A percentile compares a stretch with the other conserved stretches of the same genome.
Evolutionary conservation across 2,113 vertebrate species (phyloP).

Genomic region (Aegotheles bennettii): DNA sequence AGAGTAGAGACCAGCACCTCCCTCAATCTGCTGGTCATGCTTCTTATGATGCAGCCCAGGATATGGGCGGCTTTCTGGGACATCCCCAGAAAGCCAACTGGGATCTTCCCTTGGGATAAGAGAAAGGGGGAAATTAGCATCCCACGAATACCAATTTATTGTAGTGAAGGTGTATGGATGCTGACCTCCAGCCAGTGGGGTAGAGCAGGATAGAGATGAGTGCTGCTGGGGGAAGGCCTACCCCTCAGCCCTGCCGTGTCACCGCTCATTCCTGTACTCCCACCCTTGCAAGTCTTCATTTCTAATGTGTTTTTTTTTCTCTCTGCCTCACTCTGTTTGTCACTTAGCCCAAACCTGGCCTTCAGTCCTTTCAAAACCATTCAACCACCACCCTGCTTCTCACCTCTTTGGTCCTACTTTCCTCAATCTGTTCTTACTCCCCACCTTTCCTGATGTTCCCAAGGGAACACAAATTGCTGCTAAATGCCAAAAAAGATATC

Average conservation of each 20-base stretch:
- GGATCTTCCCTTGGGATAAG: background rate
- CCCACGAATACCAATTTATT: background rate
- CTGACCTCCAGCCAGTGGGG: background rate
- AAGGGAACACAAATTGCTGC: background rate
- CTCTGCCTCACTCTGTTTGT: background rate
- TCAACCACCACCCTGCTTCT: background rate
- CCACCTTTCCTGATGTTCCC: background rate
- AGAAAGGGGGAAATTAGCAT: background rate
- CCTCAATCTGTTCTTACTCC: background rate
- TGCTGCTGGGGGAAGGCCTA: background rate
- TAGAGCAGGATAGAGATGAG: background rate
- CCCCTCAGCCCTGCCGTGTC: background rate
- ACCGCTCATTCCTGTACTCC: background rate
- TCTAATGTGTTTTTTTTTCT: fast-evolving
- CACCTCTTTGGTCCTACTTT: background rate
- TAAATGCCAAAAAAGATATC: background rate
- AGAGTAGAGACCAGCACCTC: too few relatives aligned
- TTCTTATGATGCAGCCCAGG: too few relatives aligned
- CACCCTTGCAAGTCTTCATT: background rate
- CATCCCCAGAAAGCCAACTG: too few relatives aligned
- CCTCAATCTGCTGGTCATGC: too few relatives aligned
- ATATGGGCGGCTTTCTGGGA: too few relatives aligned
- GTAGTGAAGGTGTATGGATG: background rate
- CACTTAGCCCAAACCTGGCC: background rate
- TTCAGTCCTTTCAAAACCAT: background rate